phyloP scores from a whole-genome alignment of 2,797 vertebrate species.

The Galago senegalensis region DNA sequence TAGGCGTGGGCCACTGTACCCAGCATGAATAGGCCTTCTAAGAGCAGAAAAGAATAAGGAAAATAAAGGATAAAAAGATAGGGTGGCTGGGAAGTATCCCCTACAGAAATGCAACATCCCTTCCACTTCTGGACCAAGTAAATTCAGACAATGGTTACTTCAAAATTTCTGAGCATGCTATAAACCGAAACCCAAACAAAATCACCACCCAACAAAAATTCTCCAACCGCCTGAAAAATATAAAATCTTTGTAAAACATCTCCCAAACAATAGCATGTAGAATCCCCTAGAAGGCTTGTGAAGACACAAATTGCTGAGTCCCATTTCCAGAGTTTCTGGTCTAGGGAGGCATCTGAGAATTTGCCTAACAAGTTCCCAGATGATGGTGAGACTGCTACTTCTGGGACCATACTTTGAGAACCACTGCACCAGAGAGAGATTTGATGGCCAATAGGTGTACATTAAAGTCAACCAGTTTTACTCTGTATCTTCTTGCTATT shows the following conservation, averaged over 20 bases:
- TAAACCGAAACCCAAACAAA: background rate
- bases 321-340: background rate
- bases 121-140: slow-evolving; percentile 45
- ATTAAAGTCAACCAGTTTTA: background rate
- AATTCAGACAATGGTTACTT: slow-evolving; percentile 44
- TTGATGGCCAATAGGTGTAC: background rate
- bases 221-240: background rate
- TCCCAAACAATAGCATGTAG: background rate
- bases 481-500: background rate
- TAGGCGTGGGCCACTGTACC: too few relatives aligned
- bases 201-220: too few relatives aligned
- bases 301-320: background rate
- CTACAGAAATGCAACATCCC: slow-evolving; percentile 13
- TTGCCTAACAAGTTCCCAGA: background rate
- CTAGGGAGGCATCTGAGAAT: background rate
- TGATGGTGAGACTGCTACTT: background rate
- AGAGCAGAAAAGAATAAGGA: slow-evolving; percentile 42
- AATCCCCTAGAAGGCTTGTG: background rate
- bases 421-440: background rate
- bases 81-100: background rate
- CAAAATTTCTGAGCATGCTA: slow-evolving; percentile 20
- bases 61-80: slow-evolving; percentile 5
- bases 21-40: background rate
- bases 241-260: background rate
- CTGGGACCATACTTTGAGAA: background rate